Evolutionary conservation across 2,888 invertebrate genomes (phyloP), one percentile per base, ranked within the genome.

Genomic region (Ochlodes sylvanus): DNA sequence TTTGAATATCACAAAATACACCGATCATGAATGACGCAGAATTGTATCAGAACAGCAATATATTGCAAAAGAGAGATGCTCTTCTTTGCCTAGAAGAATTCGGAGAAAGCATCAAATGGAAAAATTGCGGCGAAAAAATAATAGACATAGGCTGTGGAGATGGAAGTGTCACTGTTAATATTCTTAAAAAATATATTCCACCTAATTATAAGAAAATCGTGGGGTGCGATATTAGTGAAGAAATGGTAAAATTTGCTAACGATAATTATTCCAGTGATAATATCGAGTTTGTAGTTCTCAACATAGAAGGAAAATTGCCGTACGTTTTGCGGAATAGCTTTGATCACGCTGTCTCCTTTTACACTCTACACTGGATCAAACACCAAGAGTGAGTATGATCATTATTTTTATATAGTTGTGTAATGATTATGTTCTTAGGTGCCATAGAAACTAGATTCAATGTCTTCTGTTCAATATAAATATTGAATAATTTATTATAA

Each of bases 351-450:
- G 95, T 96, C 63, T 97, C 97, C 0, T 97, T 97, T 81, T 97
- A 97, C 81, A 95, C 96, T 71, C 88, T 97, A 4, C 97, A 97
- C 78, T 97, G 97, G 97, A 95, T 97, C 41, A 94, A 94, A 74
- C 94, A 97, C 79, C 95, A 96, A 83, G 94, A 94, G 96, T 96
- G 90, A 89, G 94, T 86, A 55, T 68, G 75, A 38, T 5, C 17
- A 17, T 14, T 41, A 44, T 42, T 17, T 14, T 32, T 19, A 41
- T 15, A 19, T 57, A n/a, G n/a, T n/a, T n/a, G n/a, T n/a, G n/a
- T n/a, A n/a, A n/a, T n/a, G n/a, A n/a, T n/a, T n/a, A n/a, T n/a
- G n/a, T n/a, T n/a, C n/a, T n/a, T n/a, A n/a, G n/a, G n/a, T n/a
- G n/a, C n/a, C n/a, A n/a, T n/a, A n/a, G n/a, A n/a, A n/a, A n/a